Evolutionary conservation across 2,113 vertebrate species (phyloP), one percentile per base, ranked within the genome.

Genomic region (Hydrochoerus hydrochaeris): DNA sequence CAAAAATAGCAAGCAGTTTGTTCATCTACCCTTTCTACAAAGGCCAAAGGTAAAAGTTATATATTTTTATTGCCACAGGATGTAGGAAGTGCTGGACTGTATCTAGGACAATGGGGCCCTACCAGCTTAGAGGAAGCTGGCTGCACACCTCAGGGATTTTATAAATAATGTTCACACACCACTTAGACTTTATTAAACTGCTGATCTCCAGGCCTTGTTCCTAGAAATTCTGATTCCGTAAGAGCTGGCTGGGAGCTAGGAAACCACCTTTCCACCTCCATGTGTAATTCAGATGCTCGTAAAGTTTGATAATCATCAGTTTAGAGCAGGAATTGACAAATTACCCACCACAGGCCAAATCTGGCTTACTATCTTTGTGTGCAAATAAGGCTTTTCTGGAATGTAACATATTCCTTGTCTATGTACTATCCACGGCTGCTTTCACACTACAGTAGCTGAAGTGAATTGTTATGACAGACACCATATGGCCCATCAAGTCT

Each of bases 351-450:
- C 26, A 73, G 46, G 24, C 58, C 82, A 69, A 49, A 88, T 90
- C 26, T 16, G 13, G 30, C 52, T n/a, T 52, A 46, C 26, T 83
- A 4, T 86, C 32, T 49, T 54, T 71, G 71, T 77, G 38, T 78
- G 13, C 57, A 44, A 82, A 69, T 78, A 12, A 89, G 83, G 32
- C 41, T 90, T 96, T 83, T n/a, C 73, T 77, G 54, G 85, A 86
- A 62, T 38, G 46, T 28, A 78, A 26, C 35, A 52, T 44, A n/a
- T 90, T 3, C 41, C 57, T 90, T 82, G 41, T 92, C 82, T 83
- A 17, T 22, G 1, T 65, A 6, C 24, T 67, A 41, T 30, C n/a
- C 32, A 2, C 84, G 60, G 9, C 17, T 44, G 35, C 63, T 58
- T 90, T 93, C 8, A 13, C 5, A 38, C 32, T 16, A 13, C 16